These are phyloP conservation scores for Cheilosia impressa DNA, from an alignment of 2,888 invertebrate genomes.

Conservation along the genomic window DNA sequence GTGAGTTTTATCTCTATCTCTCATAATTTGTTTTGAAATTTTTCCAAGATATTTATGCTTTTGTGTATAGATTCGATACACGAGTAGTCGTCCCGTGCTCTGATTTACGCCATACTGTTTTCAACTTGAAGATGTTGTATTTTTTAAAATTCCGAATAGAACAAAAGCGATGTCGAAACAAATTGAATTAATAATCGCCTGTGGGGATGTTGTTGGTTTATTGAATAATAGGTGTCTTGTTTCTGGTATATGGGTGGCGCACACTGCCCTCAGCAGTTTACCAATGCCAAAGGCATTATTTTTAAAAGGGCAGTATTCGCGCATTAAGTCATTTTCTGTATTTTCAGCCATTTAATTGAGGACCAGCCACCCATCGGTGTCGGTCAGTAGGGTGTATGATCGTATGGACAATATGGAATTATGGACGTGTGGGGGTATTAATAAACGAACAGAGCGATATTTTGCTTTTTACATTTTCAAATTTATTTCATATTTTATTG, in stretches of 20 bases:
- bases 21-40: constrained; percentile 50
- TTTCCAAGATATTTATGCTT: constrained; percentile 34
- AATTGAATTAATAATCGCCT: constrained; percentile 31
- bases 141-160: not conserved
- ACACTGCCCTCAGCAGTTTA: too few relatives aligned
- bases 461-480: not conserved
- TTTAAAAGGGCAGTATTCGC: too few relatives aligned
- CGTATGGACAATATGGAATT: too few relatives aligned
- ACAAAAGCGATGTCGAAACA: constrained; percentile 16
- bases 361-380: too few relatives aligned
- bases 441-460: too few relatives aligned
- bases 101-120: constrained; percentile 43
- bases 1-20: constrained; percentile 1
- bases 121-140: constrained; percentile 11
- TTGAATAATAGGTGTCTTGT: too few relatives aligned
- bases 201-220: constrained; percentile 19
- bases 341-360: too few relatives aligned
- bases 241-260: too few relatives aligned
- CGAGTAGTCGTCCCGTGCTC: constrained; percentile 41
- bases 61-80: constrained; percentile 45
- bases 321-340: too few relatives aligned
- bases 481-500: constrained; percentile 38
- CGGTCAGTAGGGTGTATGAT: too few relatives aligned
- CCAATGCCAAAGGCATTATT: too few relatives aligned
- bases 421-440: too few relatives aligned